Percentiles rank a stretch among this genome's conserved stretches.
Evolutionary conservation across 1,140 invertebrate species (phyloP).

Genomic region (Penaeus chinensis): DNA sequence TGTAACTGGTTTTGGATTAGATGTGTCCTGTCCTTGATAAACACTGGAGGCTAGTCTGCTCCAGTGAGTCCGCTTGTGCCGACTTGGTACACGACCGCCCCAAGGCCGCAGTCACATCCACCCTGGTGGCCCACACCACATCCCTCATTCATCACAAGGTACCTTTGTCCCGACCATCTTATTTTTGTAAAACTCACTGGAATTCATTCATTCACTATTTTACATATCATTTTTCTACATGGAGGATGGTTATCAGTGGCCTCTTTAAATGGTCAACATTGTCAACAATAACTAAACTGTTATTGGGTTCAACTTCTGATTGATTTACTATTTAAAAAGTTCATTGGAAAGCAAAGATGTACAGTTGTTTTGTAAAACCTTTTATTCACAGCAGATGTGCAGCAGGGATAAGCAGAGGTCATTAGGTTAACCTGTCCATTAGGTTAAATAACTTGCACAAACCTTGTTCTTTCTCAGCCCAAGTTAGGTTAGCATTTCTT

Average conservation of each 20-base stretch:
- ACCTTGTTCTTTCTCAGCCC: slow-evolving; percentile 19
- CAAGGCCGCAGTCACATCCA: slow-evolving; percentile 35
- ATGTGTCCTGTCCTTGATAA: slow-evolving; percentile 52
- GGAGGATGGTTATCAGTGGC: background rate
- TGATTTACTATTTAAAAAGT: no score
- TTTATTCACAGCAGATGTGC: no score
- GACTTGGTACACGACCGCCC: slow-evolving; percentile 52
- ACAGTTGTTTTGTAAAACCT: no score
- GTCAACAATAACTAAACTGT: background rate
- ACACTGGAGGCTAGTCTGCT: slow-evolving; percentile 60
- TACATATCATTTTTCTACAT: slow-evolving; percentile 7
- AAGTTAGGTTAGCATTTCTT: slow-evolving; percentile 16
- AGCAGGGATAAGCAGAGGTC: background rate
- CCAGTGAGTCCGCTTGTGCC: slow-evolving; percentile 59
- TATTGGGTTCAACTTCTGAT: no score
- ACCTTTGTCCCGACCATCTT: background rate
- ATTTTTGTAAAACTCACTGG: background rate
- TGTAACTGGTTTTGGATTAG: slow-evolving; percentile 59
- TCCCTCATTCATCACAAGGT: background rate
- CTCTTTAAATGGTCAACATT: background rate
- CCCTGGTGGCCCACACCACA: slow-evolving; percentile 22
- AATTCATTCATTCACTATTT: slow-evolving; percentile 17
- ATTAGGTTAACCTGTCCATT: slow-evolving; percentile 11
- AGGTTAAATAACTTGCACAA: slow-evolving; percentile 37
- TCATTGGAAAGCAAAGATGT: no score